These are phyloP conservation scores for Neopelma chrysocephalum DNA, from an alignment of 2,797 vertebrate species.

Conservation along the genomic window DNA sequence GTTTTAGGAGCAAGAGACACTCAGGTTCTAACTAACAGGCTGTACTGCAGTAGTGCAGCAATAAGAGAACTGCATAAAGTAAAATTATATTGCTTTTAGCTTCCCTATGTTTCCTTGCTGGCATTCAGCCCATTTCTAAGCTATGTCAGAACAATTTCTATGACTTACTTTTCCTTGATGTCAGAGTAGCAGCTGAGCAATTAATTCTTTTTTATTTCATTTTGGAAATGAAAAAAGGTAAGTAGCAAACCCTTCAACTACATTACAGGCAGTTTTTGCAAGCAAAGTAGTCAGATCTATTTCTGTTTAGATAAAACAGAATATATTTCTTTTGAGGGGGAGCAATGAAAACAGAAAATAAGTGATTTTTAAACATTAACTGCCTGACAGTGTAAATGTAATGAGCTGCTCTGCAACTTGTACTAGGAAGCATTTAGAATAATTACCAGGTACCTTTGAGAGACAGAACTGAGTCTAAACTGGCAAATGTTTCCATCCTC, in stretches of 20 bases:
- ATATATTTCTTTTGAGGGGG: slow-evolving; percentile 3
- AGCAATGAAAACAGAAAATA: slow-evolving; percentile 7
- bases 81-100: slow-evolving; percentile 18
- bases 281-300: background rate
- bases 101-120: background rate
- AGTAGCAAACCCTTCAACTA: slow-evolving; percentile 5
- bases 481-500: background rate
- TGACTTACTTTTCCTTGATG: slow-evolving; percentile 8
- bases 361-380: slow-evolving; percentile 23
- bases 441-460: slow-evolving; percentile 8
- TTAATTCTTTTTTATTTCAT: slow-evolving; percentile 39
- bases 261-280: background rate
- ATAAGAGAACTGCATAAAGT: background rate
- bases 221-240: background rate
- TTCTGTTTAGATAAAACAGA: slow-evolving; percentile 37
- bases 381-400: background rate
- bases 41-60: background rate
- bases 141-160: slow-evolving; percentile 1
- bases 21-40: background rate
- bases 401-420: background rate
- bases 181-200: slow-evolving; percentile 13
- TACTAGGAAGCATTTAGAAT: background rate
- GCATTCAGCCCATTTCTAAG: background rate
- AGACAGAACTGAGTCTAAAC: slow-evolving; percentile 18
- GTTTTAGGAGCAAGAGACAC: background rate